Base-by-base conservation (phyloP, 1,140 invertebrate species). In the Drosophila asahinai region DNA sequence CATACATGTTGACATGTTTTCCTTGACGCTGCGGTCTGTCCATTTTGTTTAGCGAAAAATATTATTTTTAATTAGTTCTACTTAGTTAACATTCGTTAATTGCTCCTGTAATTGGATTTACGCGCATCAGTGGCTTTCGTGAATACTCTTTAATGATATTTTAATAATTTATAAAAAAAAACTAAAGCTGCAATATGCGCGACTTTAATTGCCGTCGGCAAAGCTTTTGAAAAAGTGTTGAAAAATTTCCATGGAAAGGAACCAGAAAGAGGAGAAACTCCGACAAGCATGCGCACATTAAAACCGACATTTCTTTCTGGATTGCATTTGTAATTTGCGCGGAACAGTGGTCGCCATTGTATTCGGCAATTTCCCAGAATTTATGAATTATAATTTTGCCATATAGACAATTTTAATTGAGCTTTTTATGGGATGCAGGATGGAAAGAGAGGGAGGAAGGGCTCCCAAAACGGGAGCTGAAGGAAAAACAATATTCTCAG, bases 351-450 rank as follows among this genome's bases (percentile, higher is more conserved):
- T n/a, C 15, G 61, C 51, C 83, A 79, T 91, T 91, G 87, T 91
- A 73, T 83, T 86, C 87, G 74, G 63, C 83, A 91, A 91, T 91
- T 91, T 91, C 87, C 87, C 87, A 91, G 87, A 91, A 91, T 91
- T 91, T 91, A 91, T 91, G 87, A 86, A 87, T 91, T 90, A 90
- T 87, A 91, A 91, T 91, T 87, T 87, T 70, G 74, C 68, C 71
- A 77, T 91, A 91, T 91, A 91, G 87, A 87, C 87, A 91, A 83
- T 91, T 91, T 91, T 91, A 91, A 91, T 91, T 91, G 87, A 83
- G 87, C 87, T 83, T 91, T 91, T 91, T 91, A 91, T 91, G 77
- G 80, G 14, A 49, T 57, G 48, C 25, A 57, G 15, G 64, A 14
- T 38, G 11, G 38, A 42, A 30, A 8, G 43, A 22, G 22, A 59